Conservation (phyloP, 2,888 invertebrate species). For the Dasysyrphus albostriatus region DNA sequence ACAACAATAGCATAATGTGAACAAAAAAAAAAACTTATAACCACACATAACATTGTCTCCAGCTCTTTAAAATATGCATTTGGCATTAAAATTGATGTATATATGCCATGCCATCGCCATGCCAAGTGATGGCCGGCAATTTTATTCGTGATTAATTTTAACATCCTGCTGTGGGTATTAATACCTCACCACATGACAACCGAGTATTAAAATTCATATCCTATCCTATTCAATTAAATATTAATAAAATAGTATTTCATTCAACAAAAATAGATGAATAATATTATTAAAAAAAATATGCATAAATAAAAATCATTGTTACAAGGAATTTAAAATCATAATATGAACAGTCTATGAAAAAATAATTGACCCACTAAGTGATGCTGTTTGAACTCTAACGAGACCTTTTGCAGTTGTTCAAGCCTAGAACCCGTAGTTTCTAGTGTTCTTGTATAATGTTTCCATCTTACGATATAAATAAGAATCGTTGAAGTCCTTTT, state of each 20-base stretch:
- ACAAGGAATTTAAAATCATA: not conserved
- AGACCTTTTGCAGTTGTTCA: too few species aligned
- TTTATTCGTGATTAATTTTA: slow-evolving; percentile 71
- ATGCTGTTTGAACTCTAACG: too few species aligned
- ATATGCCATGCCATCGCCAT: slow-evolving; percentile 18
- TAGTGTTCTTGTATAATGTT: too few species aligned
- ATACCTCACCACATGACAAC: slow-evolving; percentile 70
- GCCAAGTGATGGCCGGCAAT: slow-evolving; percentile 44
- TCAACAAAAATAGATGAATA: not conserved
- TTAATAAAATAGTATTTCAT: slow-evolving; percentile 58
- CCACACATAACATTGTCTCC: slow-evolving; percentile 33
- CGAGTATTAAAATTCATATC: slow-evolving; percentile 72
- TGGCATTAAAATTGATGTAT: slow-evolving; percentile 61
- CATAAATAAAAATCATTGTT: not conserved
- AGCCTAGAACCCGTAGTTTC: too few species aligned
- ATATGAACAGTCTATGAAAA: not conserved
- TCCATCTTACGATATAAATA: too few species aligned
- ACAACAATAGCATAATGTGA: not conserved
- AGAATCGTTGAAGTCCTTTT: too few species aligned
- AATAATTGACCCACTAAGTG: not conserved
- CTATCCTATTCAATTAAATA: slow-evolving; percentile 70
- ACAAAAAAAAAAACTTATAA: not conserved
- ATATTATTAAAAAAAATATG: not conserved
- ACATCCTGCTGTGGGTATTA: slow-evolving; percentile 72
- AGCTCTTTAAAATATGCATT: slow-evolving; percentile 66